Evolutionary conservation across 2,888 invertebrate genomes (phyloP), one percentile per base, ranked within the genome.

Genomic region (Pandemis corylana): DNA sequence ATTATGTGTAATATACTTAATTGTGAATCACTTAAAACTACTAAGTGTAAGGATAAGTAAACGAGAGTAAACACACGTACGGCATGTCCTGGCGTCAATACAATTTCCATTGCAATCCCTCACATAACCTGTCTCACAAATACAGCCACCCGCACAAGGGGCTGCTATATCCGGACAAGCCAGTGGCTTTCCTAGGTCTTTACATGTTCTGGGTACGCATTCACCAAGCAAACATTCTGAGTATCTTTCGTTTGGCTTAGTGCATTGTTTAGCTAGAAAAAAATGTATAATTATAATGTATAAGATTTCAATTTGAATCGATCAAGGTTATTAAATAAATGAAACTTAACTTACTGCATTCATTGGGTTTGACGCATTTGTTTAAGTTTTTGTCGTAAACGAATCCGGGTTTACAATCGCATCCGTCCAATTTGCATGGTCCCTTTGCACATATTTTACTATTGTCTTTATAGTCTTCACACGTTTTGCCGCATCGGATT

Each of bases 391-490:
- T 67, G 12, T 78, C 78, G 41, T 73, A 76, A 46, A 77, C 63
- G 36, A 68, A 77, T 51, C 77, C 77, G 7, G 72, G 63, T n/a
- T 62, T 51, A 53, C 77, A 77, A 2, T 76, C 73, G 49, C 77
- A 77, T 42, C 77, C 77, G 41, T 15, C 53, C 41, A 76, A 10
- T 0, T 56, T 53, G 51, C 76, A 76, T 5, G 41, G 36, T 0
- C 67, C 42, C 0, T 66, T 42, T 0, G 46, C 44, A 53, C 76
- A 76, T 7, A 70, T 15, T 59, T 76, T 73, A 4, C 63, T 71
- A 5, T 59, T 67, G 20, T 73, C 63, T 5, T 76, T 76, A 13
- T 73, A 73, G 61, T 76, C 76, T 10, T 73, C 73, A 36, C 76
- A 76, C 42, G 76, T 76, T 68, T 63, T 73, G 15, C 56, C 42